Base-by-base conservation (phyloP, 2,888 invertebrate species). In the Drosophila bunnanda region DNA sequence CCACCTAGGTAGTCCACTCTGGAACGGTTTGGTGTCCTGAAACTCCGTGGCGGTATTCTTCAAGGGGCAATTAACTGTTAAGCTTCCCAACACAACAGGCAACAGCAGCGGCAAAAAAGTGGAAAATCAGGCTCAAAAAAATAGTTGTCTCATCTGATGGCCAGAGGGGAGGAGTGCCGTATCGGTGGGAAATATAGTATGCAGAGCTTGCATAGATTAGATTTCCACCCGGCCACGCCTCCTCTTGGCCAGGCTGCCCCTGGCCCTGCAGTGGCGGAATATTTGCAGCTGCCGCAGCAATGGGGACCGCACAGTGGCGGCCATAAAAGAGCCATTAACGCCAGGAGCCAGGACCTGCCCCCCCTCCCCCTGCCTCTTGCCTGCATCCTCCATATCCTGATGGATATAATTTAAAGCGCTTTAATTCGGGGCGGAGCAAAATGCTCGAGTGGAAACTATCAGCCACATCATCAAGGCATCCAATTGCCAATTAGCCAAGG, bases 401-500 rank as follows among this genome's bases (percentile, higher is more conserved):
- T 32, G 36, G 53, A 67, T 65, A 69, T 46, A 46, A 50, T 68
- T 83, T 83, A 78, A 86, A 83, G 86, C 70, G 71, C 38, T 83
- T 83, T 69, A 86, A 86, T 71, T 67, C 65, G 28, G 32, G 68
- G 46, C 54, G 54, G 58, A 39, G 39, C 25, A 52, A 70, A 61
- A 52, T 56, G 44, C 48, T 55, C 28, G 44, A 65, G 55, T 84
- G 76, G 80, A 79, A 82, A 81, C 88, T 91, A 91, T 91, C 91
- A 91, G 79, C 91, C 87, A 80, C 91, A 91, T 86, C 90, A 79
- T 70, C 70, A 76, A 73, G 70, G 50, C 39, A 38, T 75, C 83
- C 72, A 80, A 80, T 83, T 80, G 90, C 66, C 91, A 91, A 91
- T 91, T 91, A 92, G 91, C 89, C 90, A 89, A 92, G 92, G 91